Conservation (phyloP, 2,113 vertebrate species). For the Pelodiscus sinensis region DNA sequence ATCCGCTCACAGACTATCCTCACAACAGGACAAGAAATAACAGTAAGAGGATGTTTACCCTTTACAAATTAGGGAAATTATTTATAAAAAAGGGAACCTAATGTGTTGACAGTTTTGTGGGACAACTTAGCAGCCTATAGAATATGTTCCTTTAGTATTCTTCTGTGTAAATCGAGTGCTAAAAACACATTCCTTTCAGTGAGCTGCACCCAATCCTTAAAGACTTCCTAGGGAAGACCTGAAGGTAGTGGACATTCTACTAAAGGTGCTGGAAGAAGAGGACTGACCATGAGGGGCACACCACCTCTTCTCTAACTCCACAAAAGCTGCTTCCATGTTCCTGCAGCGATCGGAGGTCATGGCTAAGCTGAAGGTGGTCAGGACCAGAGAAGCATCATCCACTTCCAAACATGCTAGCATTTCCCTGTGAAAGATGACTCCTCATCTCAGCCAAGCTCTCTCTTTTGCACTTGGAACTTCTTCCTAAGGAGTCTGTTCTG, state of each 20-base stretch:
- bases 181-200: neutral
- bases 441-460: neutral
- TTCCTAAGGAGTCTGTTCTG: rapidly evolving
- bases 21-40: slow-evolving; percentile 14
- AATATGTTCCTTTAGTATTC: slow-evolving; percentile 42
- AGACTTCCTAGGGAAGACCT: slow-evolving; percentile 12
- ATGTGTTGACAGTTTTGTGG: slow-evolving; percentile 34
- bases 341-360: neutral
- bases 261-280: slow-evolving; percentile 35
- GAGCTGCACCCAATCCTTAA: neutral
- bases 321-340: neutral
- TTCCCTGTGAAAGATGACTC: neutral
- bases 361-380: neutral
- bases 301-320: neutral
- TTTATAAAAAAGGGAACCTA: slow-evolving; percentile 6
- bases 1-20: slow-evolving; percentile 5
- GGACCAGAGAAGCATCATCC: neutral
- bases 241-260: neutral
- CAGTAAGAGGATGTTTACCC: slow-evolving; percentile 4
- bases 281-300: neutral
- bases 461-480: neutral
- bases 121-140: slow-evolving; percentile 33
- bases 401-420: neutral
- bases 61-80: slow-evolving; percentile 41
- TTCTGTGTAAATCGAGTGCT: neutral